phyloP scores from a whole-genome alignment of 2,113 vertebrate species.

The Anser brachyrhynchus region DNA sequence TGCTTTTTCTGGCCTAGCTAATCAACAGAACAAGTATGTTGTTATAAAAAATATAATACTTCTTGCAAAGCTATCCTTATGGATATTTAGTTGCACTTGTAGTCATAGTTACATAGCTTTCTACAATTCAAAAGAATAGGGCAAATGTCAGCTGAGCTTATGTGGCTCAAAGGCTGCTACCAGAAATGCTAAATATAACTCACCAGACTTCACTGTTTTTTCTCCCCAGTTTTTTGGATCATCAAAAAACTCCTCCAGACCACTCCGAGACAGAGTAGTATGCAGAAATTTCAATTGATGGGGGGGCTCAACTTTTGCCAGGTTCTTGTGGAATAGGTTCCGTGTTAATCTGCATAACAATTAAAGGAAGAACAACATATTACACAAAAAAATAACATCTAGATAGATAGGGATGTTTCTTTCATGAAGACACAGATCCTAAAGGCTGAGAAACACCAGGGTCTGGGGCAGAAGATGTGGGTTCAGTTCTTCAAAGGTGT shows the following conservation, averaged over 20 bases:
- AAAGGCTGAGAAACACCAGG: rapidly evolving
- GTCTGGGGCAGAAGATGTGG: rapidly evolving
- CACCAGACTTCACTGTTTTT: conserved; percentile 90
- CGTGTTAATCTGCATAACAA: conserved; percentile 18
- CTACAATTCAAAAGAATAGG: not conserved
- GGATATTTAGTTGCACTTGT: not conserved
- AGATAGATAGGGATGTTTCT: not conserved
- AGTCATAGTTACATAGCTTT: not conserved
- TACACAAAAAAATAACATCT: not conserved
- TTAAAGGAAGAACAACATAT: rapidly evolving
- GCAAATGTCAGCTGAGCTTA: not conserved
- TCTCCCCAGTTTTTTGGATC: conserved; percentile 91
- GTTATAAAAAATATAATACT: not conserved
- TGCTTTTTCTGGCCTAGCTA: not conserved
- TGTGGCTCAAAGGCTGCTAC: not conserved
- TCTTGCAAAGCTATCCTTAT: not conserved
- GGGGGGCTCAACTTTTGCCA: not conserved
- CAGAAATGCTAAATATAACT: not conserved
- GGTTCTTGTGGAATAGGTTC: not conserved
- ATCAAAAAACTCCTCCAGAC: conserved; percentile 95
- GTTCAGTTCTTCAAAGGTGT: not conserved
- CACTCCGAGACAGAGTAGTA: conserved; percentile 77
- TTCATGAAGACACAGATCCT: not conserved
- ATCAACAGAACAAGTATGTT: not conserved
- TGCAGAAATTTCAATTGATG: conserved; percentile 78